Conservation (phyloP, 2,888 invertebrate species). For the Campaea margaritaria region DNA sequence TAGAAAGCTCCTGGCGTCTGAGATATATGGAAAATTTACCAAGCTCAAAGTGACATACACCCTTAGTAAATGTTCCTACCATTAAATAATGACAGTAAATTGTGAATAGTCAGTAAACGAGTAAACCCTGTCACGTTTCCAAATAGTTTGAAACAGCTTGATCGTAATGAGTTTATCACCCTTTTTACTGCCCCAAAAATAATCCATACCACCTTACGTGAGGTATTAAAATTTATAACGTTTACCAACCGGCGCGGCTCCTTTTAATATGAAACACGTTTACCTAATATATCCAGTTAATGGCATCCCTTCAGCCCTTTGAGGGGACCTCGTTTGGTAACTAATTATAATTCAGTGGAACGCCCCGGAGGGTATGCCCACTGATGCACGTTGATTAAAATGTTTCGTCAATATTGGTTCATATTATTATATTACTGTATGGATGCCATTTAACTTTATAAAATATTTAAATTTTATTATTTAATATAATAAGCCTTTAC, state of each 20-base stretch:
- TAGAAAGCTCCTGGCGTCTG: too few species aligned
- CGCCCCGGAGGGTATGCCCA: constrained; percentile 41
- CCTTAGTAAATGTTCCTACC: too few species aligned
- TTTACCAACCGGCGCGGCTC: constrained; percentile 27
- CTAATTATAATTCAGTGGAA: constrained; percentile 69
- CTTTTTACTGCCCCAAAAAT: constrained; percentile 31
- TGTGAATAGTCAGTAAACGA: background rate
- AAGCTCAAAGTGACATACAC: too few species aligned
- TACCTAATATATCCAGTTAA: constrained; percentile 64
- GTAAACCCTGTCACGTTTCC: constrained; percentile 19
- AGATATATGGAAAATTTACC: too few species aligned
- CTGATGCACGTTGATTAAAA: constrained; percentile 62
- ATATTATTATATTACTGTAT: constrained; percentile 32
- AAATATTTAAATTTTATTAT: too few species aligned
- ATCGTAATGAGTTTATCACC: constrained; percentile 34
- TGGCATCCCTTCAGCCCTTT: constrained; percentile 56
- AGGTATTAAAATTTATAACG: constrained; percentile 39
- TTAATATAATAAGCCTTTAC: too few species aligned
- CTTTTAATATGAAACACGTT: constrained; percentile 56
- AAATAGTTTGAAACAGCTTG: constrained; percentile 16
- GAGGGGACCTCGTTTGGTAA: constrained; percentile 47
- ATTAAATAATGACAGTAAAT: too few species aligned
- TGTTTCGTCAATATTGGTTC: constrained; percentile 57
- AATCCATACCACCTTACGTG: constrained; percentile 29
- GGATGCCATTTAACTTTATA: too few species aligned